Percentiles rank a stretch among this genome's conserved stretches.
Conservation (phyloP, 2,888 invertebrate genomes). For the Melanostoma scalare region DNA sequence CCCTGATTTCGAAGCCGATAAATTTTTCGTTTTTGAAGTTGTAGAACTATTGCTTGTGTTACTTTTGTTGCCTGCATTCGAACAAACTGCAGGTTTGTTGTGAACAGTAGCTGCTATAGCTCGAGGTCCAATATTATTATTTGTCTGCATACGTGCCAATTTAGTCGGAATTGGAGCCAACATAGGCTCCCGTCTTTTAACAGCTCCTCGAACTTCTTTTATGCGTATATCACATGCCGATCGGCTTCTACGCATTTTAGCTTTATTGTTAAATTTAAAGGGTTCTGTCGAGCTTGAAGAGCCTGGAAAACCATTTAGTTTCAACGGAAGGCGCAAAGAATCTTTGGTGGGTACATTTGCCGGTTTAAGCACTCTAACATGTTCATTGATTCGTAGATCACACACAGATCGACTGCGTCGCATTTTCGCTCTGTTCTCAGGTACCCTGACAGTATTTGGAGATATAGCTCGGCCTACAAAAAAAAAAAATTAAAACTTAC, state of each 20-base stretch:
- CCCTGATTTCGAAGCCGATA: slow-evolving; percentile 72
- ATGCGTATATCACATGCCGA: slow-evolving; percentile 77
- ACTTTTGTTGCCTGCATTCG: slow-evolving; percentile 32
- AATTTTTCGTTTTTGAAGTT: slow-evolving; percentile 42
- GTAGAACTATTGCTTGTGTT: slow-evolving; percentile 44
- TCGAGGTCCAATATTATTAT: background rate
- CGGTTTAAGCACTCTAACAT: slow-evolving; percentile 44
- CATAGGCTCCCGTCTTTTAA: slow-evolving; percentile 77
- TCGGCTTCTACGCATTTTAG: slow-evolving; percentile 78
- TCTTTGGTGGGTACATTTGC: slow-evolving; percentile 7
- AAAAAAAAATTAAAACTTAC: slow-evolving; percentile 13
- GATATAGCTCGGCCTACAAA: slow-evolving; percentile 77
- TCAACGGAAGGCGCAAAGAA: slow-evolving; percentile 23
- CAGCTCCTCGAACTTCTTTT: slow-evolving; percentile 71
- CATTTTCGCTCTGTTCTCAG: slow-evolving; percentile 74
- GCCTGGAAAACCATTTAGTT: slow-evolving; percentile 4
- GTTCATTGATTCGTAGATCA: slow-evolving; percentile 75
- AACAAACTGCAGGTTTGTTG: slow-evolving; percentile 13
- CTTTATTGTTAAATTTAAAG: slow-evolving; percentile 63
- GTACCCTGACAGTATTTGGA: slow-evolving; percentile 75
- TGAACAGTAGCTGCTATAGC: slow-evolving; percentile 7
- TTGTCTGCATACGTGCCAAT: slow-evolving; percentile 74
- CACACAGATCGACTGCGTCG: slow-evolving; percentile 79
- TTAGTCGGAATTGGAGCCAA: slow-evolving; percentile 78
- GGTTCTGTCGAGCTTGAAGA: slow-evolving; percentile 75